Evolutionary conservation across 2,888 invertebrate genomes (phyloP), one percentile per base, ranked within the genome.

Genomic region (Seladonia tumulorum): DNA sequence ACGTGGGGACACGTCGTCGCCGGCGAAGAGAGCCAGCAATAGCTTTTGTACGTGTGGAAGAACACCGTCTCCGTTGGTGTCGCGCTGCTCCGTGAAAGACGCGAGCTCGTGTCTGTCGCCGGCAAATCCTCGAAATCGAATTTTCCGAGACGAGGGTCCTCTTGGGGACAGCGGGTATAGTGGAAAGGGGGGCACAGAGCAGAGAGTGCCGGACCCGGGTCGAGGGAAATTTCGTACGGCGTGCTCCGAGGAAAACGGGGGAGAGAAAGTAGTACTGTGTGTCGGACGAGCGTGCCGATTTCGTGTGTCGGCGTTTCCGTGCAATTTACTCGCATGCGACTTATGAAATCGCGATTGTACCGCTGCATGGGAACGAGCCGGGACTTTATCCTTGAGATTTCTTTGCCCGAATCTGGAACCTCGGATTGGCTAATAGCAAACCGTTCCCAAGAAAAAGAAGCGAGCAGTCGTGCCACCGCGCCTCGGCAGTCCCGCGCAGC

Each of bases 71-170:
- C 72, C 68, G 45, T 77, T 80, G 76, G 63, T 75, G 63, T 74
- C 35, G 74, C 87, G 16, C 63, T 53, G 39, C 53, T 39, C 60
- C 76, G 71, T 57, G 87, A 82, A 81, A 82, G 75, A 81, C 76
- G 82, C 39, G 78, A 73, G 79, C 84, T 89, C 81, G 83, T 81
- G 86, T 84, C 88, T 89, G 89, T 89, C 89, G 89, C 79, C 83
- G 71, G 81, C 83, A 87, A 89, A 89, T 89, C 89, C 86, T 89
- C 83, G 89, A 89, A 89, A 89, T 89, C 89, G 89, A 89, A 89
- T 89, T 89, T 89, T 75, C 89, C 87, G 85, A 87, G 87, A 89
- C 89, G 87, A 87, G 87, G 89, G 89, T 87, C 86, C 89, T 81
- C 86, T 71, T 70, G 84, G 81, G 76, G 68, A 81, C 53, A 42